A percentile compares a stretch with the other conserved stretches of the same genome.
These are phyloP conservation scores for Yponomeuta plumbellus DNA, from an alignment of 2,888 invertebrate species.

Conservation along the genomic window DNA sequence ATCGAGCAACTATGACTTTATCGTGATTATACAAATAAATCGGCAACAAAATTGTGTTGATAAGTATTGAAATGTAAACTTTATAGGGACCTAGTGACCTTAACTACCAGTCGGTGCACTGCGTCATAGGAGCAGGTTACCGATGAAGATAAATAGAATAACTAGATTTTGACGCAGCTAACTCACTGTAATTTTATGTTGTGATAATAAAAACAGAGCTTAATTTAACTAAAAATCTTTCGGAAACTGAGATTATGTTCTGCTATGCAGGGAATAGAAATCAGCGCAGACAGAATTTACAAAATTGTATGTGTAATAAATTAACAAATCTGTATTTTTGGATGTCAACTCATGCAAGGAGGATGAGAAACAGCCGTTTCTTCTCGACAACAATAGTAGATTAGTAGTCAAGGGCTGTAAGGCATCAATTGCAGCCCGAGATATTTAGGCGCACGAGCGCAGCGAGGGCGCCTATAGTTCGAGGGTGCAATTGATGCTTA, in stretches of 20 bases:
- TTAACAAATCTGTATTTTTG: constrained; percentile 51
- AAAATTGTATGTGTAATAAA: constrained; percentile 56
- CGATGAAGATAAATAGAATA: background rate
- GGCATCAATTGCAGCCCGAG: too few relatives aligned
- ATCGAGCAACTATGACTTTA: background rate
- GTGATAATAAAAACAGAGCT: background rate
- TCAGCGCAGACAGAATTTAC: constrained; percentile 14
- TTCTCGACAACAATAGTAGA: constrained; percentile 32
- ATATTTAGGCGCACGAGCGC: too few relatives aligned
- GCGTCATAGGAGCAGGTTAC: background rate
- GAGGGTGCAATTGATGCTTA: too few relatives aligned
- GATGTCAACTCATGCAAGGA: constrained; percentile 38
- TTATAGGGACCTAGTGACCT: constrained; percentile 1
- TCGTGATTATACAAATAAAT: background rate
- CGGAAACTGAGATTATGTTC: too few relatives aligned
- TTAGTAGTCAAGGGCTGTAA: too few relatives aligned
- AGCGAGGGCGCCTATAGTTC: too few relatives aligned
- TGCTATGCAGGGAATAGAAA: background rate
- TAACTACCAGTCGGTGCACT: constrained; percentile 1
- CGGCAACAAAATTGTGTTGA: background rate
- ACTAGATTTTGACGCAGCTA: background rate
- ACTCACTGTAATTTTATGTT: background rate
- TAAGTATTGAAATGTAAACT: constrained; percentile 3
- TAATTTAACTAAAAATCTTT: too few relatives aligned
- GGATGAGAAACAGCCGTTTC: constrained; percentile 46